Evolutionary conservation across 2,113 vertebrate genomes (phyloP).

Genomic region (Xiphophorus maculatus): DNA sequence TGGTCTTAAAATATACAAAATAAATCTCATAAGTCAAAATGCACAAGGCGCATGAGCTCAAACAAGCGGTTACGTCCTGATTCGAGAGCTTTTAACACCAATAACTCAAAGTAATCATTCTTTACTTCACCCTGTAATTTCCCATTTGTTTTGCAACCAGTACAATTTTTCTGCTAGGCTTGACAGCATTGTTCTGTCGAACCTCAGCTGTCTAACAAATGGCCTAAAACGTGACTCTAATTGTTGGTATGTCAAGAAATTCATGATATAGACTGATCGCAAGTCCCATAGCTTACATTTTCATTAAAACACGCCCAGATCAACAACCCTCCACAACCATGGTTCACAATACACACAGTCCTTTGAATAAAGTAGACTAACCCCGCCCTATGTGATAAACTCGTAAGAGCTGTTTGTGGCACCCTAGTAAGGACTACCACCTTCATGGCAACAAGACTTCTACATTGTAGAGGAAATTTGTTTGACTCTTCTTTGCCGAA

Average conservation of each 20-base stretch:
- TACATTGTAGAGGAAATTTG: too few relatives aligned
- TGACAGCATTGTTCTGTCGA: background rate
- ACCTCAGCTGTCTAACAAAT: background rate
- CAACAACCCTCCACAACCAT: too few relatives aligned
- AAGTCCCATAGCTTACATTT: background rate
- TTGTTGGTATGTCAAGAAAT: background rate
- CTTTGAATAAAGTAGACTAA: too few relatives aligned
- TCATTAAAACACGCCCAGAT: too few relatives aligned
- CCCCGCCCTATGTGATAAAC: too few relatives aligned
- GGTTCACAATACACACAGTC: too few relatives aligned
- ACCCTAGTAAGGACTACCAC: background rate
- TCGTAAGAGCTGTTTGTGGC: background rate
- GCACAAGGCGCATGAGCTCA: background rate
- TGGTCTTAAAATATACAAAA: background rate
- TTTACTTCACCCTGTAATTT: too few relatives aligned
- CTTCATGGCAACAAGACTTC: too few relatives aligned
- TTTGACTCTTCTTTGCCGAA: too few relatives aligned
- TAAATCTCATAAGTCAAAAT: background rate
- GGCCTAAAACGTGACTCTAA: background rate
- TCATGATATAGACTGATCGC: background rate
- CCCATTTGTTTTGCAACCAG: background rate
- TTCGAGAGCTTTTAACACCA: too few relatives aligned
- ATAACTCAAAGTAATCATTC: too few relatives aligned
- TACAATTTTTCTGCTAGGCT: background rate
- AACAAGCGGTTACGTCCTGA: background rate